These are phyloP conservation scores for Chitala chitala DNA, from an alignment of 2,113 vertebrate species.

Conservation along the genomic window DNA sequence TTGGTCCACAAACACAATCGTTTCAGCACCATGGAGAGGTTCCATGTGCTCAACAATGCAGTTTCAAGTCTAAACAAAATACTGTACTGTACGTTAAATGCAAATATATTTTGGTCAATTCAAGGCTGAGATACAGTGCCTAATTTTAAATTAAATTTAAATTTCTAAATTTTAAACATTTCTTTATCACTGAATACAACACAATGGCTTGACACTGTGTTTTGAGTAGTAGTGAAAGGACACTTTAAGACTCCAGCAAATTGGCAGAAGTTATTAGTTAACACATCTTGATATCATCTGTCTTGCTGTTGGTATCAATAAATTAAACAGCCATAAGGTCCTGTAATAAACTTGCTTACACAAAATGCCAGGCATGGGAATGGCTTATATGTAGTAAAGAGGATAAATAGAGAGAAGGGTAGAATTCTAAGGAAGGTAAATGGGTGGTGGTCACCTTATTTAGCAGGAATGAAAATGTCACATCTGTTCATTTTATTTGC, in stretches of 20 bases:
- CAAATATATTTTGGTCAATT: too few relatives aligned
- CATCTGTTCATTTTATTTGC: slow-evolving; percentile 54
- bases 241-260: too few relatives aligned
- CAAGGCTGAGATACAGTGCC: too few relatives aligned
- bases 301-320: not conserved
- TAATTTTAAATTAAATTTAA: too few relatives aligned
- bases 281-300: not conserved
- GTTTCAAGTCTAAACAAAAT: not conserved
- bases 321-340: not conserved
- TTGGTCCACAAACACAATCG: not conserved
- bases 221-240: too few relatives aligned
- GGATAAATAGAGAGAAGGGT: slow-evolving; percentile 39
- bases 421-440: slow-evolving; percentile 43
- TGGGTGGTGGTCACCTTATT: slow-evolving; percentile 53
- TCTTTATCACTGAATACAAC: not conserved
- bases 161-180: not conserved
- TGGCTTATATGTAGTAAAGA: slow-evolving; percentile 33
- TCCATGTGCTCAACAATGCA: not conserved
- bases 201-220: not conserved
- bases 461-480: slow-evolving; percentile 47
- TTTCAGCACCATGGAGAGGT: slow-evolving; percentile 31
- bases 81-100: not conserved
- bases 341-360: not conserved
- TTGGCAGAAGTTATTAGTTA: not conserved
- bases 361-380: not conserved